Evolutionary conservation across 1,140 invertebrate species (phyloP), one percentile per base, ranked within the genome.

Genomic region (Augochlora pura): DNA sequence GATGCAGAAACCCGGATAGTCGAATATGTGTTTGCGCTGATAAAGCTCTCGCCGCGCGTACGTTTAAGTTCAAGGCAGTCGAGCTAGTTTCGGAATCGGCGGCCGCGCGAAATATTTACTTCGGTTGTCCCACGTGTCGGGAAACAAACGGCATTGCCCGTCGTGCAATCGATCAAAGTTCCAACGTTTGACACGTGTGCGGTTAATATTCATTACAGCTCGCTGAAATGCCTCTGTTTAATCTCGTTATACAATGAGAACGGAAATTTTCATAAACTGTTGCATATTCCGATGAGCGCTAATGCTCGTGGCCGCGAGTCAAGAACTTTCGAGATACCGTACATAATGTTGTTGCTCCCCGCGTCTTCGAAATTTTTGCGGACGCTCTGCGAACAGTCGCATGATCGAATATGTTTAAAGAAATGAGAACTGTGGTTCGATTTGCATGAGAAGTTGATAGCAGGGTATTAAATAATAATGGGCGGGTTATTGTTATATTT

Each of bases 141-240:
- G 21, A 57, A n/a, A n/a, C 18, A 21, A n/a, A 14, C 60, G 27
- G 9, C 60, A 25, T 12, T n/a, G n/a, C 16, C 21, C 18, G 60
- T 16, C 27, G 60, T 49, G 18, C 27, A 12, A 73, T 49, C 27
- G 42, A 42, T 3, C 38, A 42, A 27, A 25, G 23, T 59, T 59
- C 38, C 54, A n/a, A 16, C 23, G 25, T 38, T 38, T 32, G 21
- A 52, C 60, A 21, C 42, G 39, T 60, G 38, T 64, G 21, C 32
- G 10, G 54, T 70, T 70, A 70, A 59, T 63, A 52, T 73, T 63
- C 42, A 63, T 32, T 32, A 62, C 25, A 62, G 60, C 16, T 62
- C 21, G n/a, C 54, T 57, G 54, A 57, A 57, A 57, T n/a, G 54
- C 54, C 8, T 23, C n/a, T 2, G 54, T 57, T 57, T 57, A 57